Evolutionary conservation across 2,888 invertebrate species (phyloP).

Genomic region (Callyntrura guangdongensis): DNA sequence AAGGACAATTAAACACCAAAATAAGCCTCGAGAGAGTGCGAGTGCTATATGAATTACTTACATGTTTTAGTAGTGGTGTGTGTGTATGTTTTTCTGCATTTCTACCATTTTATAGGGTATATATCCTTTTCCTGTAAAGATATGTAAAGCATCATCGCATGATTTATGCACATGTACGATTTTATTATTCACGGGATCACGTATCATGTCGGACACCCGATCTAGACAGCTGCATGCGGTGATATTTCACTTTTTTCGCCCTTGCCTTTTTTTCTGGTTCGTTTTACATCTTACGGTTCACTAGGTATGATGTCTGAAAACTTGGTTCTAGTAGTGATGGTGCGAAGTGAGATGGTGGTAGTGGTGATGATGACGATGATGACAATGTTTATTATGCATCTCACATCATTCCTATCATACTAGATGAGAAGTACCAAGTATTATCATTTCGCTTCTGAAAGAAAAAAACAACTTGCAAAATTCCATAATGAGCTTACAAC

Average conservation of each 20-base stretch:
- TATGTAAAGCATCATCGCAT: background rate
- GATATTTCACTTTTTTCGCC: constrained; percentile 59
- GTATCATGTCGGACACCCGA: constrained; percentile 55
- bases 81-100: too few species aligned
- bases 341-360: background rate
- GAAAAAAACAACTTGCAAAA: background rate
- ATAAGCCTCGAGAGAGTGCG: too few species aligned
- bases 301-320: constrained; percentile 41
- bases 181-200: constrained; percentile 49
- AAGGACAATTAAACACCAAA: too few species aligned
- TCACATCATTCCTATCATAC: constrained; percentile 13
- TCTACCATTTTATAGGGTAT: too few species aligned
- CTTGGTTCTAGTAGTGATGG: constrained; percentile 8
- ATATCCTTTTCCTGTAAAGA: too few species aligned
- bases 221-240: constrained; percentile 58
- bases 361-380: too few species aligned
- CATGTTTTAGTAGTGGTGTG: too few species aligned
- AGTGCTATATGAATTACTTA: too few species aligned
- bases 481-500: background rate
- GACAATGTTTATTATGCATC: constrained; percentile 38
- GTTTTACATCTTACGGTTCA: constrained; percentile 60
- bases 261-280: constrained; percentile 60
- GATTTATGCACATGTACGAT: constrained; percentile 44
- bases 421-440: background rate
- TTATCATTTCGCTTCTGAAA: background rate